Evolutionary conservation across 2,888 invertebrate genomes (phyloP).

Genomic region (Gymnosoma rotundatum): DNA sequence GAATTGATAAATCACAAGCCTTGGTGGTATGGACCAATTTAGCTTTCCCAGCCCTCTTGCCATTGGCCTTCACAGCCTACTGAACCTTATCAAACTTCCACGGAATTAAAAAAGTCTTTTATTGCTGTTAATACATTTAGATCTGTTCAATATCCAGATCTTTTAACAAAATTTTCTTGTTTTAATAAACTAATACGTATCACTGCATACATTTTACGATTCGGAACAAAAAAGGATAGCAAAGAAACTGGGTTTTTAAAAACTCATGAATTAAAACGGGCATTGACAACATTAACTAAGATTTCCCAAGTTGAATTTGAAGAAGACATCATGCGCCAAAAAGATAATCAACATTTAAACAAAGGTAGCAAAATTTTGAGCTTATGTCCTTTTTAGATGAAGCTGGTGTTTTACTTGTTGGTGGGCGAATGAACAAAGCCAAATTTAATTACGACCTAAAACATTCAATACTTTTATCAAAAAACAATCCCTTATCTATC

Average conservation of each 20-base stretch:
- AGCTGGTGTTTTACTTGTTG: background rate
- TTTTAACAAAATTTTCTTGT: conserved; percentile 24
- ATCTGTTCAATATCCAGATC: background rate
- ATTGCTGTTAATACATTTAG: background rate
- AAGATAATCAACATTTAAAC: too few relatives aligned
- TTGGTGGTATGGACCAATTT: conserved; percentile 26
- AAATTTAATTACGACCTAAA: too few relatives aligned
- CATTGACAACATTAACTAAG: background rate
- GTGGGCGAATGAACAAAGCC: background rate
- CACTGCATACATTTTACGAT: conserved; percentile 4
- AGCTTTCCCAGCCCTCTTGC: background rate
- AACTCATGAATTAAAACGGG: background rate
- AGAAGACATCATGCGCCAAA: too few relatives aligned
- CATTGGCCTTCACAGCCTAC: conserved; percentile 4
- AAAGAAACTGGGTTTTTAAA: conserved; percentile 4
- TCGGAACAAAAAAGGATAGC: background rate
- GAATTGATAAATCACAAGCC: background rate
- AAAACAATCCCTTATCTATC: too few relatives aligned
- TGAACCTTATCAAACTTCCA: background rate
- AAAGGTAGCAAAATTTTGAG: too few relatives aligned
- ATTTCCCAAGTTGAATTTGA: background rate
- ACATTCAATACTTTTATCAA: too few relatives aligned
- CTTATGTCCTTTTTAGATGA: too few relatives aligned
- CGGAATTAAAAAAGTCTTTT: background rate
- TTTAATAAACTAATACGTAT: background rate